A percentile compares a stretch with the other conserved stretches of the same genome.
These are phyloP conservation scores for Aythya fuligula DNA, from an alignment of 2,797 vertebrate genomes.

Conservation along the genomic window DNA sequence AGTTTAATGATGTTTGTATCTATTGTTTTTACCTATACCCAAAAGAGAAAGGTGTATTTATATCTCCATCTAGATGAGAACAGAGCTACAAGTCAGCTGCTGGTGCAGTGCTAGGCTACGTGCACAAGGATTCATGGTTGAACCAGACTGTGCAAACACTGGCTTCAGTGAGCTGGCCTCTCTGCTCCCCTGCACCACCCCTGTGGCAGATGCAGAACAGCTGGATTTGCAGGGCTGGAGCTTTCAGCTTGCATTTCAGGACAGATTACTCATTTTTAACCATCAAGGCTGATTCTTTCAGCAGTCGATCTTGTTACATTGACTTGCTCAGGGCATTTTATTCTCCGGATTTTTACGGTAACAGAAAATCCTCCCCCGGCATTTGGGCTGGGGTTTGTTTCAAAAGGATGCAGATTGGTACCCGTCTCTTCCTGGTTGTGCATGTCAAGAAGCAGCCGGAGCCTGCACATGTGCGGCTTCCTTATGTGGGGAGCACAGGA, in stretches of 20 bases:
- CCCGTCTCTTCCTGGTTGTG: fast-evolving
- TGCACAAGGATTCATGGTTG: background rate
- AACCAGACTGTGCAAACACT: background rate
- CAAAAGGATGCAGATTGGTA: background rate
- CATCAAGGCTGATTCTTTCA: background rate
- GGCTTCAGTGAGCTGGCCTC: background rate
- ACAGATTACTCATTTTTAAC: background rate
- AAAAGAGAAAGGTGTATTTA: no score
- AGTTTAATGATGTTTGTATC: no score
- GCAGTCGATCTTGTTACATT: background rate
- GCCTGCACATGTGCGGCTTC: background rate
- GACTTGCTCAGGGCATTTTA: background rate
- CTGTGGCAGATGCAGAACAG: background rate
- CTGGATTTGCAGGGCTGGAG: conserved; percentile 29
- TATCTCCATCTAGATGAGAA: background rate
- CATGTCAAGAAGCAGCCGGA: background rate
- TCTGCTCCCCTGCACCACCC: fast-evolving
- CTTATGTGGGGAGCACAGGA: background rate
- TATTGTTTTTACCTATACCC: no score
- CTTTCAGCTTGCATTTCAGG: conserved; percentile 2
- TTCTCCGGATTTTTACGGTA: background rate
- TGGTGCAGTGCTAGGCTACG: background rate
- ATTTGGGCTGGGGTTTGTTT: background rate
- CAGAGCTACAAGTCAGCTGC: background rate
- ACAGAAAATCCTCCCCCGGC: background rate